These are phyloP conservation scores for Metellina segmentata DNA, from an alignment of 2,888 invertebrate genomes.

Conservation along the genomic window DNA sequence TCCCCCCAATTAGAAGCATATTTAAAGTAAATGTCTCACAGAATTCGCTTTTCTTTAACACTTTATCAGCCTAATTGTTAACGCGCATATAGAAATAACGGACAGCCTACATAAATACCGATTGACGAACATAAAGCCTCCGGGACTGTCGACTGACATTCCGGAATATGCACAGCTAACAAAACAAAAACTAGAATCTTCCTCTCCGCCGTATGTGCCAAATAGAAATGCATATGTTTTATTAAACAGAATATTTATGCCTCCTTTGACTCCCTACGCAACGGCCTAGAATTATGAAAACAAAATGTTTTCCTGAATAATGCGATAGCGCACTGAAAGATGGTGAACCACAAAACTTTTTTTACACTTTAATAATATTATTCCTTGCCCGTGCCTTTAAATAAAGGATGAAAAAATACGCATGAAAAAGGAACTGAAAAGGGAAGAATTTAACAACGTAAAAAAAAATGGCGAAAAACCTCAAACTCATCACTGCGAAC, in stretches of 20 bases:
- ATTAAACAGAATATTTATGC: not conserved
- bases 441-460: not conserved
- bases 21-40: too few relatives aligned
- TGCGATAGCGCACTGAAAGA: not conserved
- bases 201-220: not conserved
- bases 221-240: not conserved
- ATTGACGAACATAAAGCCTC: too few relatives aligned
- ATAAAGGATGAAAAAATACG: not conserved
- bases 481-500: conserved; percentile 28
- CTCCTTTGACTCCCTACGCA: not conserved
- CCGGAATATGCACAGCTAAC: not conserved
- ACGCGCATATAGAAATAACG: not conserved
- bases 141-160: too few relatives aligned
- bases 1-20: too few relatives aligned
- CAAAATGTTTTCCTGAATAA: not conserved
- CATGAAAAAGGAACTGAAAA: not conserved
- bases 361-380: conserved; percentile 13
- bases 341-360: not conserved
- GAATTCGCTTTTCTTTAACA: not conserved
- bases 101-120: not conserved
- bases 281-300: not conserved
- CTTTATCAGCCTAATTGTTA: not conserved
- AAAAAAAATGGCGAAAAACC: conserved; percentile 7
- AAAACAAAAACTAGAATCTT: not conserved
- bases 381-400: not conserved